phyloP scores from a whole-genome alignment of 2,113 vertebrate species.

The Motacilla tschutschensis region DNA sequence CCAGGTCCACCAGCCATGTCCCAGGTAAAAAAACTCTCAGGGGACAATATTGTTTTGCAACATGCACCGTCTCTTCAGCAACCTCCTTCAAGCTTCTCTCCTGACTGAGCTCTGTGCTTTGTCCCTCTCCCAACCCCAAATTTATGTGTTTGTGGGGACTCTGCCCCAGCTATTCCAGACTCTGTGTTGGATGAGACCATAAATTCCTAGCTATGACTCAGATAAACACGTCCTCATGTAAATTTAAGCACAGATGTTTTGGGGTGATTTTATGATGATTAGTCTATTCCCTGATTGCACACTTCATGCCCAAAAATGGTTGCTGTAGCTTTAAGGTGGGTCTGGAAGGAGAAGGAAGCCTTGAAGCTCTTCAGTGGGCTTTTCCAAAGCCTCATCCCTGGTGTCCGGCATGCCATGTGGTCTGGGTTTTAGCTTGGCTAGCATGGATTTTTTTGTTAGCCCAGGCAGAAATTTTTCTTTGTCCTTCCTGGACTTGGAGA shows the following conservation, averaged over 20 bases:
- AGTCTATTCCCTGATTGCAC: not conserved
- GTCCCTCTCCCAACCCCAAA: not conserved
- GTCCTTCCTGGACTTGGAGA: not conserved
- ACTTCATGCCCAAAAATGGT: not conserved
- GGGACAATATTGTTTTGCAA: not conserved
- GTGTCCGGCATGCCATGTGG: fast-evolving
- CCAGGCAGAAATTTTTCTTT: not conserved
- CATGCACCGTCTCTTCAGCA: not conserved
- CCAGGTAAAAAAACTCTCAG: not conserved
- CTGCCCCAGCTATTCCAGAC: not conserved
- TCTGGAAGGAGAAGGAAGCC: not conserved
- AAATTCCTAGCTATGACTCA: not conserved
- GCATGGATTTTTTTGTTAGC: not conserved
- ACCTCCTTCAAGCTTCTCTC: not conserved
- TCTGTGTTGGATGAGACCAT: not conserved
- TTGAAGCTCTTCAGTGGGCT: not conserved
- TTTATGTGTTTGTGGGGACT: not conserved
- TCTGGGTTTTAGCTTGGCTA: not conserved
- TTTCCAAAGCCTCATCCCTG: not conserved
- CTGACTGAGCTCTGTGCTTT: not conserved
- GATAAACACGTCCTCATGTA: not conserved
- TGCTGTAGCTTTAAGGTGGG: not conserved
- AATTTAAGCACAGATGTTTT: not conserved
- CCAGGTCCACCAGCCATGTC: not conserved
- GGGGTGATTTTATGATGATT: not conserved